phyloP scores from a whole-genome alignment of 2,888 invertebrate species.

The Urechis unicinctus region DNA sequence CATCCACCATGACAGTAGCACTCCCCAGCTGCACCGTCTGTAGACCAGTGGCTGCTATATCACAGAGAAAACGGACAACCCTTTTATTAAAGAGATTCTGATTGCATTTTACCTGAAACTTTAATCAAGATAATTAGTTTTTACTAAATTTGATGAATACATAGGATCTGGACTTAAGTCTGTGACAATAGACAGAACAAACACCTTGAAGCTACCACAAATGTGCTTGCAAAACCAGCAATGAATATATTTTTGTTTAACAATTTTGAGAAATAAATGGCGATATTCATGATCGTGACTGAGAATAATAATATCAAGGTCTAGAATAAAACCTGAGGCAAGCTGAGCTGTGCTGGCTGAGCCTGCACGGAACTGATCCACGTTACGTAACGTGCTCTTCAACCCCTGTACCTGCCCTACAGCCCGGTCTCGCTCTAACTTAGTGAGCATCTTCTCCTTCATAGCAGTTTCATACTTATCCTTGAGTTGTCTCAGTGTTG shows the following conservation, averaged over 20 bases:
- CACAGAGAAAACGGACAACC: no score
- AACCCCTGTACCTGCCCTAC: conserved; percentile 46
- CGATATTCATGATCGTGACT: not conserved
- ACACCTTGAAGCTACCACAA: no score
- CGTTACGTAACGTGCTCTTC: conserved; percentile 39
- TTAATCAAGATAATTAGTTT: no score
- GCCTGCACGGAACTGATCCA: conserved; percentile 16
- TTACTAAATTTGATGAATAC: no score
- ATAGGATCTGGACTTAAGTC: no score
- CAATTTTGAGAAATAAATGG: no score
- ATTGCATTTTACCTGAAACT: no score
- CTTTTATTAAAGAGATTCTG: no score
- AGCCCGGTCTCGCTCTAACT: conserved; percentile 47
- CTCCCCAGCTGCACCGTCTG: conserved; percentile 10
- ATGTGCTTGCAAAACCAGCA: no score
- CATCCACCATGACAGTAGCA: conserved; percentile 24
- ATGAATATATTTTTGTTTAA: no score
- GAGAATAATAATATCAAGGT: no score
- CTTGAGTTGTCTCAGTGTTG: conserved; percentile 46
- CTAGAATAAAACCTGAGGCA: not conserved
- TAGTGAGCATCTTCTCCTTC: conserved; percentile 51
- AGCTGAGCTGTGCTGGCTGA: not conserved
- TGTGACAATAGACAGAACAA: no score
- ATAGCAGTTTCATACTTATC: conserved; percentile 49
- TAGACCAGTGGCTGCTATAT: not conserved